These are phyloP conservation scores for Hippopotamus amphibius DNA, from an alignment of 2,113 vertebrate genomes.

Conservation along the genomic window DNA sequence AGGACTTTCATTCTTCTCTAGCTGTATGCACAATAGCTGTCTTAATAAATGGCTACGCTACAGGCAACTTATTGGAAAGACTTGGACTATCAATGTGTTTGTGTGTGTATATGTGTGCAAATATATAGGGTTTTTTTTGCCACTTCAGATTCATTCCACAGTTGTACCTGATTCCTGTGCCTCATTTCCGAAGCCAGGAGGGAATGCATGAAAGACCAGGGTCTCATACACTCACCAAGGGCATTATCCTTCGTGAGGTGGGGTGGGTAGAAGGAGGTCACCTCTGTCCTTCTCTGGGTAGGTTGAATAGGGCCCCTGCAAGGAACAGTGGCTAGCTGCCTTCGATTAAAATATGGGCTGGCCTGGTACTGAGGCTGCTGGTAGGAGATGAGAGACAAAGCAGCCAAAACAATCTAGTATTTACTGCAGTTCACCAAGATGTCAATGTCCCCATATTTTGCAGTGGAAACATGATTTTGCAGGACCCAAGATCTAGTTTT, in stretches of 20 bases:
- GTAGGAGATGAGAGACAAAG: background rate
- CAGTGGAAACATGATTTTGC: constrained; percentile 21
- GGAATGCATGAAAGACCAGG: background rate
- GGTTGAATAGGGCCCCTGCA: background rate
- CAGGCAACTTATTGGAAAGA: constrained; percentile 63
- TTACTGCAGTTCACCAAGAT: constrained; percentile 59
- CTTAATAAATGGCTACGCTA: constrained; percentile 59
- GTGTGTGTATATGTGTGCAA: background rate
- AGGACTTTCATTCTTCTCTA: constrained; percentile 68
- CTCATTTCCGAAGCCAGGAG: constrained; percentile 1
- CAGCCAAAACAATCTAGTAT: constrained; percentile 56
- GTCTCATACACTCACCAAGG: background rate
- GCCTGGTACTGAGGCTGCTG: background rate
- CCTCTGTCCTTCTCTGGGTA: background rate
- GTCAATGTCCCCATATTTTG: constrained; percentile 18
- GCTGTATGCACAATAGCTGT: background rate
- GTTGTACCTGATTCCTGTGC: background rate
- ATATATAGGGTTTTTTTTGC: background rate
- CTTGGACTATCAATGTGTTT: background rate
- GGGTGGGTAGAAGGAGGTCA: background rate
- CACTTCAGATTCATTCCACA: background rate
- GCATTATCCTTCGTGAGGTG: background rate
- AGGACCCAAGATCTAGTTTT: constrained; percentile 41
- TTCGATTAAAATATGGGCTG: constrained; percentile 45
- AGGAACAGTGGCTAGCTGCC: background rate